These are phyloP conservation scores for Boloria selene DNA, from an alignment of 2,888 invertebrate species.

Conservation along the genomic window DNA sequence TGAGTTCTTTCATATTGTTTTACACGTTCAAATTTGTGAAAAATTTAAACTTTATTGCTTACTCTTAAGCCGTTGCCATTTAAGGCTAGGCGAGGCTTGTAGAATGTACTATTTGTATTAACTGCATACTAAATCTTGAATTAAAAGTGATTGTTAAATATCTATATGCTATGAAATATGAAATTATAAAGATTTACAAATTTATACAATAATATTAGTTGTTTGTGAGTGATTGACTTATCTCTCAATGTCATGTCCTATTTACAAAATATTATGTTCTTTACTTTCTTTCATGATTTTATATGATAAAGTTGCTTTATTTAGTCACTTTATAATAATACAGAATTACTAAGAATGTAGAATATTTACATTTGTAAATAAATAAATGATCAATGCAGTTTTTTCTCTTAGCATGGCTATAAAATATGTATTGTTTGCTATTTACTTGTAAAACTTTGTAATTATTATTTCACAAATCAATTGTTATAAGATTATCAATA, in stretches of 20 bases:
- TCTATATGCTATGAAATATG: conserved; percentile 20
- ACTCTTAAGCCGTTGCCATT: too few species aligned
- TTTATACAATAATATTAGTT: conserved; percentile 13
- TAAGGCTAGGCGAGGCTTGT: too few species aligned
- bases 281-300: too few species aligned
- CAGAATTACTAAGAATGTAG: too few species aligned
- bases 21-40: too few species aligned
- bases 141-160: background rate
- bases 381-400: background rate
- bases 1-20: too few species aligned
- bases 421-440: background rate
- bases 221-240: conserved; percentile 19
- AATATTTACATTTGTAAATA: too few species aligned
- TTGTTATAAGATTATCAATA: background rate
- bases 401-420: background rate
- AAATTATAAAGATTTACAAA: conserved; percentile 1
- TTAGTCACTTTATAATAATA: too few species aligned
- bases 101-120: too few species aligned
- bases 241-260: conserved; percentile 32
- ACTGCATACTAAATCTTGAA: too few species aligned
- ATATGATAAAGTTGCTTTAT: too few species aligned
- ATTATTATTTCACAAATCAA: background rate
- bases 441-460: background rate
- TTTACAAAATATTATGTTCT: conserved; percentile 9
- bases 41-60: too few species aligned